Evolutionary conservation across 1,140 invertebrate genomes (phyloP).

Genomic region (Scaptomyza graminum): DNA sequence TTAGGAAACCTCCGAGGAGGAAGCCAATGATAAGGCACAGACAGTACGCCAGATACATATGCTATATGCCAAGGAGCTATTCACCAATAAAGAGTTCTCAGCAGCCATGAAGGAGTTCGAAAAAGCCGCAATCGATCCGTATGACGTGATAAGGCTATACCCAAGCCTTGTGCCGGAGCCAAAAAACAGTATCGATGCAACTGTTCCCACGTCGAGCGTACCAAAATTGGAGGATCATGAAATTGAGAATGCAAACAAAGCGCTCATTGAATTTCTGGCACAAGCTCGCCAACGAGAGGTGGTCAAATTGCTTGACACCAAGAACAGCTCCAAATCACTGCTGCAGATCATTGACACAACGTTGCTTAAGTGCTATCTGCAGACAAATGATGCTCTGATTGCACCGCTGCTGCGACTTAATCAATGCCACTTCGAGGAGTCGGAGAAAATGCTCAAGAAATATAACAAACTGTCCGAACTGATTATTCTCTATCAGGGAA

Average conservation of each 20-base stretch:
- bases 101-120: conserved; percentile 96
- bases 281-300: conserved; percentile 87
- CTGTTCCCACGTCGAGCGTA: conserved; percentile 84
- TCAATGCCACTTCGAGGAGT: conserved; percentile 97
- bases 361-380: conserved; percentile 97
- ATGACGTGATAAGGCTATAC: conserved; percentile 96
- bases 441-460: conserved; percentile 93
- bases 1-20: conserved; percentile 93
- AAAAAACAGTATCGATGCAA: conserved; percentile 84
- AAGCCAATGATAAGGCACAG: conserved; percentile 91
- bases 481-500: conserved; percentile 97
- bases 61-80: conserved; percentile 94
- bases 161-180: conserved; percentile 91
- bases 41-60: conserved; percentile 95
- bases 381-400: conserved; percentile 97
- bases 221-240: conserved; percentile 91
- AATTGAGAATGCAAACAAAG: conserved; percentile 93
- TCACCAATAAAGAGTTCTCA: conserved; percentile 93
- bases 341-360: conserved; percentile 98
- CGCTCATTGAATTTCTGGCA: conserved; percentile 95
- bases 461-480: conserved; percentile 96
- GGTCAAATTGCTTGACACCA: conserved; percentile 67
- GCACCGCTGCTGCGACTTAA: conserved; percentile 96
- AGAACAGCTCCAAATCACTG: conserved; percentile 85
- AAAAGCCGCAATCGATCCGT: conserved; percentile 95